Evolutionary conservation across 2,888 invertebrate genomes (phyloP).

Genomic region (Parasteatoda lunata): DNA sequence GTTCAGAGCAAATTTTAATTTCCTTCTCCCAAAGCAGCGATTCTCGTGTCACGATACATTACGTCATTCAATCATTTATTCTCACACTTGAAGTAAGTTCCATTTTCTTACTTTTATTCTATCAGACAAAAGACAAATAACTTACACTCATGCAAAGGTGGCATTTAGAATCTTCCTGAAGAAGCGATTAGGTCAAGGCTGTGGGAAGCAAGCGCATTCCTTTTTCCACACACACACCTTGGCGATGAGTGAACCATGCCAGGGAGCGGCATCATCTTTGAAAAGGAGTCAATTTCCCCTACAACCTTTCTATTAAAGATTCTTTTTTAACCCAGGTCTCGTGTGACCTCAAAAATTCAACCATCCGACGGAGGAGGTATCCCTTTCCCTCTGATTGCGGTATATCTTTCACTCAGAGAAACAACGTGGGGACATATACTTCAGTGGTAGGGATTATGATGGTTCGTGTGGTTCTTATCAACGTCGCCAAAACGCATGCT

Average conservation of each 20-base stretch:
- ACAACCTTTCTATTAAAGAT: not conserved
- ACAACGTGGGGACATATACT: not conserved
- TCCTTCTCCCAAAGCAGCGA: too few relatives aligned
- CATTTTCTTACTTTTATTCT: not conserved
- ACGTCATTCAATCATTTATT: too few relatives aligned
- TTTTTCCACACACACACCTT: not conserved
- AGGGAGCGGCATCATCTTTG: not conserved
- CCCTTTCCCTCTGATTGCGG: not conserved
- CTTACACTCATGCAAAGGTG: not conserved
- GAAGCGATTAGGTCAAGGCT: conserved; percentile 43
- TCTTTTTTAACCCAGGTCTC: not conserved
- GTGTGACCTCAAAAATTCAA: not conserved
- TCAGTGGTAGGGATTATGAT: too few relatives aligned
- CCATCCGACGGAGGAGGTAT: not conserved
- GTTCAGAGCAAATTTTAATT: too few relatives aligned
- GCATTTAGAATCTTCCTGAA: not conserved
- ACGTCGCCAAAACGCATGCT: too few relatives aligned
- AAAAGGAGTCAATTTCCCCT: not conserved
- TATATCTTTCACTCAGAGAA: not conserved
- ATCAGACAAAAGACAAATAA: conserved; percentile 3
- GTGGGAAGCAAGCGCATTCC: not conserved
- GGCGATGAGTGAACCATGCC: not conserved
- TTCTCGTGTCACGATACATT: too few relatives aligned
- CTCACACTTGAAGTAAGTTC: not conserved
- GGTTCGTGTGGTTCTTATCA: too few relatives aligned